Conservation (phyloP, 1,140 invertebrate species). For the Drosophila athabasca region DNA sequence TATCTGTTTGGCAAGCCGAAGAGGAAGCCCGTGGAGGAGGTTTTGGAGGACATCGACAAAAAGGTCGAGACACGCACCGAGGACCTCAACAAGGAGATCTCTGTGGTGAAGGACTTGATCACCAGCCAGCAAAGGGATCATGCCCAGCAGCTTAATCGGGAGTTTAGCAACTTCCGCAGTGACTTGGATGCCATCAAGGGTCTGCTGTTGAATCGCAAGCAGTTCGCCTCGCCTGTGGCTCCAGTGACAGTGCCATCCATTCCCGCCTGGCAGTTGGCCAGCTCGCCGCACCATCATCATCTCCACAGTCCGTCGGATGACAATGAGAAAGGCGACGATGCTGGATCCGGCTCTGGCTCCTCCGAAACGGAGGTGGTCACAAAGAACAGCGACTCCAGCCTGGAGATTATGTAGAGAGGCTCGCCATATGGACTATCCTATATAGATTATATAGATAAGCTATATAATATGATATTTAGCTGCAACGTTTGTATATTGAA, state of each 20-base stretch:
- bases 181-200: conserved; percentile 91
- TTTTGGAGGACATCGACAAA: conserved; percentile 87
- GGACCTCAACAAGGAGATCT: conserved; percentile 86
- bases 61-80: conserved; percentile 86
- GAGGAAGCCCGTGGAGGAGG: conserved; percentile 86
- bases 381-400: conserved; percentile 88
- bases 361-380: conserved; percentile 88
- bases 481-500: conserved; percentile 37
- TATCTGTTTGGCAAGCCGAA: conserved; percentile 88
- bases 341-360: conserved; percentile 86
- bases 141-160: conserved; percentile 85
- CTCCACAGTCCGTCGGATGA: conserved; percentile 74
- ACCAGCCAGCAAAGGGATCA: conserved; percentile 84
- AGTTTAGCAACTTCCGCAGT: conserved; percentile 89
- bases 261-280: conserved; percentile 89
- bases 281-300: conserved; percentile 68
- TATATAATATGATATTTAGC: conserved; percentile 7
- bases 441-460: conserved; percentile 24
- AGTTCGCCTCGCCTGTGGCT: conserved; percentile 86
- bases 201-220: conserved; percentile 90
- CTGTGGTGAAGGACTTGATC: conserved; percentile 83
- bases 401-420: conserved; percentile 87
- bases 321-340: conserved; percentile 80
- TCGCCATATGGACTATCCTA: conserved; percentile 20
- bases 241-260: conserved; percentile 88